These are phyloP conservation scores for Uloborus diversus DNA, from an alignment of 1,140 invertebrate genomes.

Conservation along the genomic window DNA sequence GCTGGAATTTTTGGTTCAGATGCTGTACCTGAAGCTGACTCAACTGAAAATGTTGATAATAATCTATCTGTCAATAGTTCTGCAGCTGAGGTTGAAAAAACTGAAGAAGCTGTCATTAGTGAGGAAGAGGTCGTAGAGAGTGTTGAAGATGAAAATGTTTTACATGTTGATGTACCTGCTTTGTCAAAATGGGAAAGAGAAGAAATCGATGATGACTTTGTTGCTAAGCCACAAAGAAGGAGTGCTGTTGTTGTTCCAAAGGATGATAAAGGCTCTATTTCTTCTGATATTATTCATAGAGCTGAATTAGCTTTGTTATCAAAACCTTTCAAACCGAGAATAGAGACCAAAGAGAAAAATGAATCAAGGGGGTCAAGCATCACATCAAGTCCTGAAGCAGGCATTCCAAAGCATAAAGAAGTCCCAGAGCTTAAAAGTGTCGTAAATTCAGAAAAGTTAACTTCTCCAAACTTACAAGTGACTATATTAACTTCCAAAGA, in stretches of 20 bases:
- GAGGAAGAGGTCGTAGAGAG: slow-evolving; percentile 19
- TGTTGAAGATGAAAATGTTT: slow-evolving; percentile 61
- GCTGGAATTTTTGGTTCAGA: background rate
- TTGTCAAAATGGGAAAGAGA: slow-evolving; percentile 90
- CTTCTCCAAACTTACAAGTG: slow-evolving; percentile 18
- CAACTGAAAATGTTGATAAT: background rate
- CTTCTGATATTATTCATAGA: slow-evolving; percentile 69
- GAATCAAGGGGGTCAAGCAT: slow-evolving; percentile 65
- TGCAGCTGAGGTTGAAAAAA: slow-evolving; percentile 50
- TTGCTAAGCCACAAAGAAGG: background rate
- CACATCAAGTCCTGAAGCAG: slow-evolving; percentile 64
- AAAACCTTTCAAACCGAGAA: slow-evolving; percentile 76
- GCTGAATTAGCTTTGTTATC: slow-evolving; percentile 89
- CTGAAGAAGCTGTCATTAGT: slow-evolving; percentile 28
- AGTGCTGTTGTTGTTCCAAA: slow-evolving; percentile 39
- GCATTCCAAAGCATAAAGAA: slow-evolving; percentile 66
- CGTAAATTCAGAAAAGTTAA: slow-evolving; percentile 23
- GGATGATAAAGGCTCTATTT: slow-evolving; percentile 64
- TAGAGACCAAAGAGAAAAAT: slow-evolving; percentile 65
- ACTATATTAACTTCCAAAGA: slow-evolving; percentile 40
- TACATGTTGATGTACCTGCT: slow-evolving; percentile 75
- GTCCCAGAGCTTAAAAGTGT: slow-evolving; percentile 61
- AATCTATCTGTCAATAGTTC: background rate
- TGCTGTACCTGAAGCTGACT: background rate
- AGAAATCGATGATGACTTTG: slow-evolving; percentile 66